Percentiles rank a stretch among this genome's conserved stretches.
Conservation (phyloP, 2,797 vertebrate genomes). For the Onychomys leucogaster region DNA sequence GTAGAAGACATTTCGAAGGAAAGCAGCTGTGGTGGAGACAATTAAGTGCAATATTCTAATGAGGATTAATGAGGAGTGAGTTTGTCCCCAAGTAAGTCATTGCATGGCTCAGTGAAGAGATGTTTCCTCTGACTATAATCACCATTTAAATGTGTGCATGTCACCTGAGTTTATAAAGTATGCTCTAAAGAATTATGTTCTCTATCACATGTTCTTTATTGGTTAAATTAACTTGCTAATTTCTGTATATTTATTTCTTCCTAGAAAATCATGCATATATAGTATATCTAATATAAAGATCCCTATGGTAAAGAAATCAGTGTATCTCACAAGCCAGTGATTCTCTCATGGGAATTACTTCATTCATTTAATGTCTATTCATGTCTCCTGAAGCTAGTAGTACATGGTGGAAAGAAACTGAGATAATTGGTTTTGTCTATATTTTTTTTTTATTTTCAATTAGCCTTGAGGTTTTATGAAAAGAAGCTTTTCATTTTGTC, state of each 20-base stretch:
- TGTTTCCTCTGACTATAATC: not conserved
- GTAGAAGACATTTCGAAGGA: not conserved
- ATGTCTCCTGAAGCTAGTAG: not conserved
- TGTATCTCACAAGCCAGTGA: not conserved
- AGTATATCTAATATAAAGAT: constrained; percentile 23
- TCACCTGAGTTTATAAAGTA: not conserved
- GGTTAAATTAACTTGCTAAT: constrained; percentile 49
- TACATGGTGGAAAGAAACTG: constrained; percentile 31
- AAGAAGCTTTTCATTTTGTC: constrained; percentile 28
- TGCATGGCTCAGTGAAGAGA: not conserved
- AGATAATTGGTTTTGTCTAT: constrained; percentile 54
- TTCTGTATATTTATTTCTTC: constrained; percentile 13
- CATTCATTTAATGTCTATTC: constrained; percentile 46
- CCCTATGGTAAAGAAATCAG: constrained; percentile 16
- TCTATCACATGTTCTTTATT: not conserved
- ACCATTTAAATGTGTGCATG: not conserved
- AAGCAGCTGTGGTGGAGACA: not conserved
- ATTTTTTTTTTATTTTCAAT: constrained; percentile 40
- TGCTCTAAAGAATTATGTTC: not conserved
- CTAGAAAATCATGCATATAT: not conserved
- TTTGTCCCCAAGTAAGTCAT: not conserved
- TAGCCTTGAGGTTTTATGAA: constrained; percentile 60
- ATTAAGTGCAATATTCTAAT: not conserved
- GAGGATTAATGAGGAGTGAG: not conserved
- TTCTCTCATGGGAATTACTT: constrained; percentile 17